These are phyloP conservation scores for Picus viridis DNA, from an alignment of 2,797 vertebrate genomes.

Conservation along the genomic window DNA sequence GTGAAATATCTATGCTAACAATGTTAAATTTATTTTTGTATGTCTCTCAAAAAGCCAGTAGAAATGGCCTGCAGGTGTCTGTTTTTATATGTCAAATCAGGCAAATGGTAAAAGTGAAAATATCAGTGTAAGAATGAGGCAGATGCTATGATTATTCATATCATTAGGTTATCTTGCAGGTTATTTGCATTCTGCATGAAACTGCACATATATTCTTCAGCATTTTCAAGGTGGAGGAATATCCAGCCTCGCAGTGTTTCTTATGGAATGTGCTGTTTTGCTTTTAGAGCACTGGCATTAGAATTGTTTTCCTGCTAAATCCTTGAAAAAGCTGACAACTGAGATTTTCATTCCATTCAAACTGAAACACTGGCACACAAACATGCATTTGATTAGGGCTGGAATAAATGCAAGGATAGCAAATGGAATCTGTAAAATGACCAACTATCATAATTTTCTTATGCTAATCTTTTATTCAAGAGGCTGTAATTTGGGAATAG, in stretches of 20 bases:
- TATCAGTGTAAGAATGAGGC: neutral
- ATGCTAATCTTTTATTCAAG: neutral
- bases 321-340: constrained; percentile 10
- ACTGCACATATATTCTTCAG: neutral
- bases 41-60: neutral
- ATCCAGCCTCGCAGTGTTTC: neutral
- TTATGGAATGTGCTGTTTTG: neutral
- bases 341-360: constrained; percentile 2
- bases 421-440: constrained; percentile 19
- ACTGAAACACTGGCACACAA: neutral
- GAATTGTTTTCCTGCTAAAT: neutral
- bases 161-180: neutral
- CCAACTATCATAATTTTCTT: neutral
- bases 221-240: neutral
- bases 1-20: neutral
- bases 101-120: neutral
- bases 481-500: neutral
- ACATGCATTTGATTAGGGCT: neutral
- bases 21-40: neutral
- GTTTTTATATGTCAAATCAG: neutral
- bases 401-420: neutral
- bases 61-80: neutral
- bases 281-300: neutral
- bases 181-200: neutral
- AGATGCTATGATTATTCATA: neutral